These are phyloP conservation scores for Helicoverpa assulta DNA, from an alignment of 2,888 invertebrate genomes.

Conservation along the genomic window DNA sequence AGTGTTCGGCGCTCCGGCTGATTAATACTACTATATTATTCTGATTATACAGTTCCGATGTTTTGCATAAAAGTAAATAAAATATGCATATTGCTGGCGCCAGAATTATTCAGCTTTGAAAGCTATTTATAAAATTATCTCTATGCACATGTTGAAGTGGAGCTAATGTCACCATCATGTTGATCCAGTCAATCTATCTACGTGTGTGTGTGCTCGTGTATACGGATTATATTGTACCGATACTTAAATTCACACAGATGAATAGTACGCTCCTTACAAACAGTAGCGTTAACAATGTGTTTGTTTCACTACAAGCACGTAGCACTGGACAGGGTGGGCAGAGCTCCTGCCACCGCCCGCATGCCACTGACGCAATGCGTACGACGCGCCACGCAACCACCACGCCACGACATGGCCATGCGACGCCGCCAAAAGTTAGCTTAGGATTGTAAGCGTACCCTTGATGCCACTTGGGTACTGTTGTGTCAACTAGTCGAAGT, in stretches of 20 bases:
- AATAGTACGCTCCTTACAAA: too few relatives aligned
- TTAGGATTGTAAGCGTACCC: slow-evolving; percentile 34
- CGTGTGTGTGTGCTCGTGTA: too few relatives aligned
- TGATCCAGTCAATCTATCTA: too few relatives aligned
- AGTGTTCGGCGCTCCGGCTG: background rate
- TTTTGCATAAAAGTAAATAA: background rate
- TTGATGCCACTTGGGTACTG: slow-evolving; percentile 27
- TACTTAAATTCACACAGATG: too few relatives aligned
- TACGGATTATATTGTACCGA: too few relatives aligned
- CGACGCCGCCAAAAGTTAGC: slow-evolving; percentile 3
- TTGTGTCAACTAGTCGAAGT: slow-evolving; percentile 29
- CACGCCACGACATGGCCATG: background rate
- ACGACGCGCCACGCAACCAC: slow-evolving; percentile 16
- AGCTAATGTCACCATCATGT: too few relatives aligned
- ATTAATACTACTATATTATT: background rate
- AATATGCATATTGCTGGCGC: background rate
- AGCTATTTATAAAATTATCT: background rate
- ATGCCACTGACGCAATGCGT: slow-evolving; percentile 40
- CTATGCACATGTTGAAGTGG: background rate
- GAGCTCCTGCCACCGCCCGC: slow-evolving; percentile 24
- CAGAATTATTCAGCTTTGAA: background rate
- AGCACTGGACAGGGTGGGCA: slow-evolving; percentile 14
- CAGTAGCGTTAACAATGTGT: background rate
- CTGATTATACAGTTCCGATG: background rate
- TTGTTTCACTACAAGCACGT: background rate